Conservation (phyloP, 2,113 vertebrate species). For the Mus spicilegus region DNA sequence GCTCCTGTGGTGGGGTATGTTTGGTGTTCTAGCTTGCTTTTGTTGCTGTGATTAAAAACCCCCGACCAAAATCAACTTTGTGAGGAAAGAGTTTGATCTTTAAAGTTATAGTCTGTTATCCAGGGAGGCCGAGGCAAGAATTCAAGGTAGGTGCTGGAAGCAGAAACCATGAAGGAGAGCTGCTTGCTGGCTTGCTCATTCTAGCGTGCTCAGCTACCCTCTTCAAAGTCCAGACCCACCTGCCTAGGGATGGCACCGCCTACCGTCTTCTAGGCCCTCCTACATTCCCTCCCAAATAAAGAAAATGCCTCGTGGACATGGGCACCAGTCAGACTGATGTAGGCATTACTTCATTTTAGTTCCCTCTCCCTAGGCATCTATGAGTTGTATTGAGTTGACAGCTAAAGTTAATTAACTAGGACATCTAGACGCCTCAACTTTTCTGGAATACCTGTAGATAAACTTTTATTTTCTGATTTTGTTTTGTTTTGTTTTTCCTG, state of each 20-base stretch:
- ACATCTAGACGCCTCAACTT: conserved; percentile 24
- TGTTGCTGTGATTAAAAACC: not conserved
- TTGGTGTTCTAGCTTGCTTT: not conserved
- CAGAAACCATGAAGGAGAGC: not conserved
- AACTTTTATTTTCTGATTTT: not conserved
- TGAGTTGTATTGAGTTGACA: not conserved
- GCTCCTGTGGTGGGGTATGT: not conserved
- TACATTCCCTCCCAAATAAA: not conserved
- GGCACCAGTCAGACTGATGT: not conserved
- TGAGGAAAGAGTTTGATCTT: not conserved
- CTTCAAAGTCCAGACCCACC: not conserved
- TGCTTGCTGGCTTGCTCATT: not conserved
- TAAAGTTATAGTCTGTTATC: not conserved
- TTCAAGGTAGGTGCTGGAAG: not conserved
- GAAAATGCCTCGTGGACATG: not conserved
- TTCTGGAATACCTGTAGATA: not conserved
- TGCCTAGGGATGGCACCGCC: not conserved
- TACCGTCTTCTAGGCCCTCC: not conserved
- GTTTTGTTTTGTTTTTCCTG: not conserved
- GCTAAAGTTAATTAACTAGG: not conserved
- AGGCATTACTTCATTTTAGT: not conserved
- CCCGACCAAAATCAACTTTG: not conserved
- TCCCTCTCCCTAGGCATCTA: not conserved
- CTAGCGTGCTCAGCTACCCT: not conserved
- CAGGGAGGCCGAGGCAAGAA: not conserved